phyloP scores from a whole-genome alignment of 1,140 invertebrate genomes.

The Calycopis cecrops region DNA sequence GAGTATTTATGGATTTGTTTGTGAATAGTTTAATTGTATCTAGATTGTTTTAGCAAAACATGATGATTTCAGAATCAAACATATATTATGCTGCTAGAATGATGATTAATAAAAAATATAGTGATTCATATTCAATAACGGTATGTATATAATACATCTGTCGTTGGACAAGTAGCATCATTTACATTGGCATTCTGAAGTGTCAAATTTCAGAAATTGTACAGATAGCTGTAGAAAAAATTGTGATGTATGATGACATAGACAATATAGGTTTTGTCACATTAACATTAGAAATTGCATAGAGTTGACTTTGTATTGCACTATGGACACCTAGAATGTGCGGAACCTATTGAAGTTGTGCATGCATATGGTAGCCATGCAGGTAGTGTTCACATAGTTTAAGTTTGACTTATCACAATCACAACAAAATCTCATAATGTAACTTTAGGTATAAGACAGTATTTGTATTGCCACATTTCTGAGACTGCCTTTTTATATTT shows the following conservation, averaged over 20 bases:
- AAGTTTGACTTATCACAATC: slow-evolving; percentile 72
- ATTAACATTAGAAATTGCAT: slow-evolving; percentile 65
- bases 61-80: slow-evolving; percentile 45
- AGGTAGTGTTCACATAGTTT: slow-evolving; percentile 67
- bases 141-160: slow-evolving; percentile 64
- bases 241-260: slow-evolving; percentile 76
- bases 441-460: slow-evolving; percentile 69
- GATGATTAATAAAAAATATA: slow-evolving; percentile 31
- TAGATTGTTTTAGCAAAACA: slow-evolving; percentile 56
- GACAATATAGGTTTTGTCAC: slow-evolving; percentile 76
- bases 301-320: slow-evolving; percentile 64
- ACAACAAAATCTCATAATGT: slow-evolving; percentile 72
- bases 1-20: slow-evolving; percentile 71
- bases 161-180: slow-evolving; percentile 53
- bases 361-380: slow-evolving; percentile 60
- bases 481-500: slow-evolving; percentile 76
- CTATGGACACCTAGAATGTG: slow-evolving; percentile 60
- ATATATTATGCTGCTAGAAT: slow-evolving; percentile 54
- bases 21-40: slow-evolving; percentile 64
- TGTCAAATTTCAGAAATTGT: slow-evolving; percentile 63
- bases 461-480: slow-evolving; percentile 71
- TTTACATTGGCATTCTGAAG: slow-evolving; percentile 56
- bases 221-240: slow-evolving; percentile 75
- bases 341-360: slow-evolving; percentile 53
- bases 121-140: slow-evolving; percentile 41